phyloP scores from a whole-genome alignment of 2,797 vertebrate genomes.

The Hyperoplus immaculatus region DNA sequence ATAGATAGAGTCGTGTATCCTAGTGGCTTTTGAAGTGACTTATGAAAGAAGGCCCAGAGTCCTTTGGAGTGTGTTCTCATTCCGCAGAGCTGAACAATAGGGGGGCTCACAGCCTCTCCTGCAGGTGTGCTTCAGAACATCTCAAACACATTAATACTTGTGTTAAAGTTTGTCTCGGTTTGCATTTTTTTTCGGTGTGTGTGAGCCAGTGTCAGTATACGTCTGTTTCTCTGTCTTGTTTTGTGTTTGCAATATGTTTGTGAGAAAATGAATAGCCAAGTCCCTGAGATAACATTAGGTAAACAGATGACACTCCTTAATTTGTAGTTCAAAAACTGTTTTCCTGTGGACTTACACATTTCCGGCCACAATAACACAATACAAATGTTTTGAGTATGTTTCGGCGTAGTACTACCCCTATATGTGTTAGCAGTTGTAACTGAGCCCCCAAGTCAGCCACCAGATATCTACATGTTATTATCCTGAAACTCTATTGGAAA shows the following conservation, averaged over 20 bases:
- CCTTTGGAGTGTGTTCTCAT: slow-evolving; percentile 49
- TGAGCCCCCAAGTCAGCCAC: slow-evolving; percentile 34
- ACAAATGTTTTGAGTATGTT: slow-evolving; percentile 24
- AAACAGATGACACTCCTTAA: slow-evolving; percentile 9
- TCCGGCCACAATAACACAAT: slow-evolving; percentile 12
- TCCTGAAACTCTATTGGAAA: slow-evolving; percentile 37
- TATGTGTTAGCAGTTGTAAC: slow-evolving; percentile 49
- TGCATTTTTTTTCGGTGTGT: slow-evolving; percentile 8
- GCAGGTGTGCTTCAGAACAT: slow-evolving; percentile 29
- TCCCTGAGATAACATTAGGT: not conserved
- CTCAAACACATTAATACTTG: slow-evolving; percentile 29
- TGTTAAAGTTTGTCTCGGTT: not conserved
- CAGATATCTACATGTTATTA: slow-evolving; percentile 51
- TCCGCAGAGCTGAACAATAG: slow-evolving; percentile 47
- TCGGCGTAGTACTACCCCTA: slow-evolving; percentile 31
- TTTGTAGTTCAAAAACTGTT: slow-evolving; percentile 20
- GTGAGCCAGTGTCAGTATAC: not conserved
- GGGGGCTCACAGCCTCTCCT: slow-evolving; percentile 49
- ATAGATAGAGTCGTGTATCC: slow-evolving; percentile 46
- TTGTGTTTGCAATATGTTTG: slow-evolving; percentile 2
- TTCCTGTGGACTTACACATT: slow-evolving; percentile 15
- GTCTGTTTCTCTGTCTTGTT: slow-evolving; percentile 1
- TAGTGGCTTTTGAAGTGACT: slow-evolving; percentile 62
- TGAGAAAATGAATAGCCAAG: not conserved
- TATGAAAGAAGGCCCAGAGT: slow-evolving; percentile 52